phyloP scores from a whole-genome alignment of 2,113 vertebrate genomes.

The Coptodon bakossiorum region DNA sequence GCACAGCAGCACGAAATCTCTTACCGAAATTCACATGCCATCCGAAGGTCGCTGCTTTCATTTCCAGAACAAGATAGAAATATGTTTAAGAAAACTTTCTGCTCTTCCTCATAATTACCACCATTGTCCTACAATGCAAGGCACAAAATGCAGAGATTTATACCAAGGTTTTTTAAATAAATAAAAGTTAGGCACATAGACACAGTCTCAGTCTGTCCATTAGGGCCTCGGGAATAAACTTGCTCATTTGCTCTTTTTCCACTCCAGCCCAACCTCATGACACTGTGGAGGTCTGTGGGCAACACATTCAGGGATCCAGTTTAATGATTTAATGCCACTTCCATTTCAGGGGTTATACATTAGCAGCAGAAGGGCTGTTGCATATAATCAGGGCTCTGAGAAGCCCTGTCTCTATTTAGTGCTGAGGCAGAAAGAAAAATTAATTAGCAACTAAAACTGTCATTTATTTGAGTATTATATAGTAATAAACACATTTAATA shows the following conservation, averaged over 20 bases:
- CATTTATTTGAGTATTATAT: neutral
- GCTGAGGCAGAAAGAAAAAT: neutral
- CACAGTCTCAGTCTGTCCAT: neutral
- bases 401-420: neutral
- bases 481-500: neutral
- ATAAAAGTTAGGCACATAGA: neutral
- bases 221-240: neutral
- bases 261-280: slow-evolving; percentile 5
- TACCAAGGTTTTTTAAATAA: neutral
- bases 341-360: slow-evolving; percentile 20
- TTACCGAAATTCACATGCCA: neutral
- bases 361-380: neutral
- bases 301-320: neutral
- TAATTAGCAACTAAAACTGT: neutral
- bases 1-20: neutral
- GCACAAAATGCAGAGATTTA: neutral
- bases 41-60: neutral
- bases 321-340: slow-evolving; percentile 26
- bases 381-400: neutral
- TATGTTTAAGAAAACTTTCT: neutral
- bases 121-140: neutral
- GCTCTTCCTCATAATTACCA: neutral
- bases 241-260: slow-evolving; percentile 13
- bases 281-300: slow-evolving; percentile 14
- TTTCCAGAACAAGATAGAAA: neutral